phyloP scores from a whole-genome alignment of 2,113 vertebrate species.

The Motacilla tschutschensis region DNA sequence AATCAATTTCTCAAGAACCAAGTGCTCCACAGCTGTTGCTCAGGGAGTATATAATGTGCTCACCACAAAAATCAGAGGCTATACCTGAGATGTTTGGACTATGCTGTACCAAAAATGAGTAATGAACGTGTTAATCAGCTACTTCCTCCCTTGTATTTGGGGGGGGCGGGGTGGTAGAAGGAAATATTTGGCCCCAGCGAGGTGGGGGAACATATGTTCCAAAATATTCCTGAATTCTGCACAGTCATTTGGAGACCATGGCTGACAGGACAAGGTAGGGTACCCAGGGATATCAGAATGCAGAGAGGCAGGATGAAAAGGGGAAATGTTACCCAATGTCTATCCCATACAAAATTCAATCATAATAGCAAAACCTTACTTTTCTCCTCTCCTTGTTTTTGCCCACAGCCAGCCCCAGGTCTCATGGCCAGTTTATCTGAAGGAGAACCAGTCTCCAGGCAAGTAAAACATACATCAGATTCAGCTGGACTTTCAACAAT shows the following conservation, averaged over 20 bases:
- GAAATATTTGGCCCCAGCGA: not conserved
- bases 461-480: not conserved
- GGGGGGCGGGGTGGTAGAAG: too few relatives aligned
- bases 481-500: not conserved
- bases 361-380: not conserved
- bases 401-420: not conserved
- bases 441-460: not conserved
- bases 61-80: not conserved
- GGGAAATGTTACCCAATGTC: accelerated
- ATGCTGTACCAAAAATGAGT: not conserved
- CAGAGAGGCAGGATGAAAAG: not conserved
- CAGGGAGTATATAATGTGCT: not conserved
- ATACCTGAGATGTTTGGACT: not conserved
- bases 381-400: not conserved
- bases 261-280: not conserved
- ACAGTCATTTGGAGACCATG: not conserved
- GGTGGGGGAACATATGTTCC: not conserved
- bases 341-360: not conserved
- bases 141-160: not conserved
- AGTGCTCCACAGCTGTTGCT: not conserved
- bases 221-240: not conserved
- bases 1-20: not conserved
- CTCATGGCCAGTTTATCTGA: not conserved
- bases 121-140: not conserved
- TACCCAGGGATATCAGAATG: not conserved